Evolutionary conservation across 2,888 invertebrate genomes (phyloP).

Genomic region (Lysandra bellargus): DNA sequence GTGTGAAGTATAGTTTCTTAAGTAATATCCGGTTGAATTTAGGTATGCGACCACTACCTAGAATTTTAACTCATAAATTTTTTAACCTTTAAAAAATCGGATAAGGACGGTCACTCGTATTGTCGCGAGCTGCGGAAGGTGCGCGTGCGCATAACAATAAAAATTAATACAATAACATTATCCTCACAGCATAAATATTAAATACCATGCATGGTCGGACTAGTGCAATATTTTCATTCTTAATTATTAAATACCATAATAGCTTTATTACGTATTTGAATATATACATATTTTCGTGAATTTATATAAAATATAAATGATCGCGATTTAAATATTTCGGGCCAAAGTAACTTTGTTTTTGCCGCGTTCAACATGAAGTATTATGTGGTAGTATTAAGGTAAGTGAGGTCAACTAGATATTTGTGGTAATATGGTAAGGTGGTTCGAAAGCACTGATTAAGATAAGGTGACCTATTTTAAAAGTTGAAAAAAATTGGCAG

Average conservation of each 20-base stretch:
- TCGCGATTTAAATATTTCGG: not conserved
- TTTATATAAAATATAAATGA: not conserved
- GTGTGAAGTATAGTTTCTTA: not conserved
- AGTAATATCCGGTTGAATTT: not conserved
- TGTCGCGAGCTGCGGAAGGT: not conserved
- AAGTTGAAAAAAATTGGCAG: not conserved
- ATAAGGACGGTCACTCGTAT: not conserved
- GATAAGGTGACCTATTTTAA: not conserved
- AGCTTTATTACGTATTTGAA: not conserved
- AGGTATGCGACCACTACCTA: not conserved
- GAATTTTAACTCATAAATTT: not conserved
- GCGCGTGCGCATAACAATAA: not conserved
- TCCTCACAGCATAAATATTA: not conserved
- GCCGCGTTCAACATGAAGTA: not conserved
- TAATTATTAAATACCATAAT: not conserved
- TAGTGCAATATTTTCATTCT: not conserved
- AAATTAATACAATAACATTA: not conserved
- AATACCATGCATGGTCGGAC: not conserved
- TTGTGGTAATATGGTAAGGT: not conserved
- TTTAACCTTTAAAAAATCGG: not conserved
- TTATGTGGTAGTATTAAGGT: not conserved
- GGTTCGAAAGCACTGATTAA: too few species aligned
- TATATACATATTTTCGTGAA: not conserved
- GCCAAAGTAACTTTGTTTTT: not conserved
- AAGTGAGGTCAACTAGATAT: not conserved